Evolutionary conservation across 1,140 invertebrate genomes (phyloP).

Genomic region (Papilio helenus): DNA sequence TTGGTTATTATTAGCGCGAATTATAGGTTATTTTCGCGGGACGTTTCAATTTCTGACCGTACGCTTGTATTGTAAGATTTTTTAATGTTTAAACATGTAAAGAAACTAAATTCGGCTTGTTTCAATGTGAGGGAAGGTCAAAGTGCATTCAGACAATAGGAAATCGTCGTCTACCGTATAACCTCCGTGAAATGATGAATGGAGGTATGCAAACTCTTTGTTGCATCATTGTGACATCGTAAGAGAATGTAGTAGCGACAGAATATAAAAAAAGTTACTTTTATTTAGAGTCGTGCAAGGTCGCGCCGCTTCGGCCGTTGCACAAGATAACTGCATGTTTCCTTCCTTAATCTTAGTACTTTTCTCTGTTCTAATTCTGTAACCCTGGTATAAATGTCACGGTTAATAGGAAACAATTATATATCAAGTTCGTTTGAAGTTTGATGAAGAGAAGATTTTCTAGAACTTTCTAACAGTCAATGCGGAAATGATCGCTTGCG

Average conservation of each 20-base stretch:
- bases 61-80: neutral
- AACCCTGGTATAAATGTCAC: neutral
- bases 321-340: constrained; percentile 16
- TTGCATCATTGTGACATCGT: neutral
- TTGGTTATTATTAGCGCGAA: constrained; percentile 4
- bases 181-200: neutral
- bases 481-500: too few species aligned
- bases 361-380: neutral
- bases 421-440: neutral
- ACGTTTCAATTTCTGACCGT: neutral
- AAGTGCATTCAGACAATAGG: neutral
- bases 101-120: neutral
- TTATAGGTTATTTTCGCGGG: neutral
- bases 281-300: constrained; percentile 17
- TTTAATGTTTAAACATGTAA: neutral
- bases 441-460: neutral
- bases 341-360: constrained; percentile 4
- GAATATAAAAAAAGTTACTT: neutral
- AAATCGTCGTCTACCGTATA: constrained; percentile 4
- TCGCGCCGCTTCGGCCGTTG: constrained; percentile 4
- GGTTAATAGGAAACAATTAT: constrained; percentile 10
- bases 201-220: neutral
- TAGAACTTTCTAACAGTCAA: too few species aligned
- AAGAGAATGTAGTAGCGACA: constrained; percentile 1
- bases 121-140: neutral